Conservation (phyloP, 1,140 invertebrate species). For the Tetramorium simillimum region DNA sequence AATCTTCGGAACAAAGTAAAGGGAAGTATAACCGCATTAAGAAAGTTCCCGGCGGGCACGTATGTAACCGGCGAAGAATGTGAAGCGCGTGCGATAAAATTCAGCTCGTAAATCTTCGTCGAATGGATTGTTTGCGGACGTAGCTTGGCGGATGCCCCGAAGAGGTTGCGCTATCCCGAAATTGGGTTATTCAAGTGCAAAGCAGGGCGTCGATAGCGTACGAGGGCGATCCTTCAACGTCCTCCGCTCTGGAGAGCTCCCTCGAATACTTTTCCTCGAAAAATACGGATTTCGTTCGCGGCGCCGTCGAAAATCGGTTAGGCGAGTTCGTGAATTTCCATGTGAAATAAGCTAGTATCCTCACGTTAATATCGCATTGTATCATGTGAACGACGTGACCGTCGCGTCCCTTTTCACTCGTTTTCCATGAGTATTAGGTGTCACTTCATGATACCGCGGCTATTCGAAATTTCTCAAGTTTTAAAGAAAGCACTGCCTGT, state of each 20-base stretch:
- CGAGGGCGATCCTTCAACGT: conserved; percentile 65
- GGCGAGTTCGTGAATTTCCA: conserved; percentile 65
- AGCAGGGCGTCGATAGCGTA: conserved; percentile 43
- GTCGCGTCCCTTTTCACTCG: neutral
- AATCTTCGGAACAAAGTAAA: conserved; percentile 13
- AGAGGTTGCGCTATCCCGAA: conserved; percentile 42
- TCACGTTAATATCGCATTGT: conserved; percentile 48
- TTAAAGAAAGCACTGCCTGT: neutral
- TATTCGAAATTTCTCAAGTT: neutral
- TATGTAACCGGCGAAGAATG: conserved; percentile 51
- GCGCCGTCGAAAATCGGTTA: conserved; percentile 56
- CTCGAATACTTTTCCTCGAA: neutral
- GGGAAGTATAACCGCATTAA: conserved; percentile 51
- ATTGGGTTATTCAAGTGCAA: conserved; percentile 75
- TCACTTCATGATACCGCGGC: neutral
- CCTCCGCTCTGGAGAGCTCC: neutral
- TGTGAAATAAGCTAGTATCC: conserved; percentile 45
- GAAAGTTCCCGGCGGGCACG: conserved; percentile 41
- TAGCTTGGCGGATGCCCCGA: conserved; percentile 40
- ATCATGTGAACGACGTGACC: conserved; percentile 1
- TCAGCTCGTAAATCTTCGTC: conserved; percentile 75
- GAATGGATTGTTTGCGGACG: conserved; percentile 72
- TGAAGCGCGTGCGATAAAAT: conserved; percentile 49
- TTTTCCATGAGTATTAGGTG: neutral
- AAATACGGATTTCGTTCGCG: conserved; percentile 64